Evolutionary conservation across 2,888 invertebrate species (phyloP).

Genomic region (Hedya salicella): DNA sequence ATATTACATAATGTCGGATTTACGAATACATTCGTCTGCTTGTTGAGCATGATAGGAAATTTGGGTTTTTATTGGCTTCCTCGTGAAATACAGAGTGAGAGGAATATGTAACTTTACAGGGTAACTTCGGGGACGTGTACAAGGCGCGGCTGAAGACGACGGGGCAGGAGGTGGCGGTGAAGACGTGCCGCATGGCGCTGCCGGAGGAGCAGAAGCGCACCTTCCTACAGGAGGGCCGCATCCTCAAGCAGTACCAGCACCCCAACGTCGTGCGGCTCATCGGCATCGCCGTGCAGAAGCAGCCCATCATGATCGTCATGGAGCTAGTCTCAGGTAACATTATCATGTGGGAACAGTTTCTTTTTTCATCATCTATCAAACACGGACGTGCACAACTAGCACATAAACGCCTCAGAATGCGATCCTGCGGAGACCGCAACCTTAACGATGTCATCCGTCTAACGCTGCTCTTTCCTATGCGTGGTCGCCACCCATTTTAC

Average conservation of each 20-base stretch:
- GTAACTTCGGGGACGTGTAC: conserved; percentile 99
- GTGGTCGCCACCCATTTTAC: no score
- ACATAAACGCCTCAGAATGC: no score
- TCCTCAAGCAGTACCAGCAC: conserved; percentile 98
- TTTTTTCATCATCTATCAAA: no score
- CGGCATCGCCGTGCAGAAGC: conserved; percentile 98
- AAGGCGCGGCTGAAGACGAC: conserved; percentile 94
- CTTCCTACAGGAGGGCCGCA: conserved; percentile 97
- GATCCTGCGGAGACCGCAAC: no score
- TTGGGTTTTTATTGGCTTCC: no score
- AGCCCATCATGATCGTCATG: conserved; percentile 99
- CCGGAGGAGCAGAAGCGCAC: conserved; percentile 97
- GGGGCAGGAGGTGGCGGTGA: conserved; percentile 96
- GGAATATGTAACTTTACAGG: conserved; percentile 82
- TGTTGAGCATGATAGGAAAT: no score
- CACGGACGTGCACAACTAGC: no score
- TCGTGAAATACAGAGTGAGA: not conserved
- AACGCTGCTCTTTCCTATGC: no score
- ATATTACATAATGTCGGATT: no score
- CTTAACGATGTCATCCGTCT: no score
- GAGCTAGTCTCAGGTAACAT: conserved; percentile 93
- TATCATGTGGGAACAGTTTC: not conserved
- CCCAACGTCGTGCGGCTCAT: conserved; percentile 98
- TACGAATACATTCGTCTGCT: no score
- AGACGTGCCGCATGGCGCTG: conserved; percentile 96